Evolutionary conservation across 2,797 vertebrate species (phyloP).

Genomic region (Scolopax bukidnonensis): DNA sequence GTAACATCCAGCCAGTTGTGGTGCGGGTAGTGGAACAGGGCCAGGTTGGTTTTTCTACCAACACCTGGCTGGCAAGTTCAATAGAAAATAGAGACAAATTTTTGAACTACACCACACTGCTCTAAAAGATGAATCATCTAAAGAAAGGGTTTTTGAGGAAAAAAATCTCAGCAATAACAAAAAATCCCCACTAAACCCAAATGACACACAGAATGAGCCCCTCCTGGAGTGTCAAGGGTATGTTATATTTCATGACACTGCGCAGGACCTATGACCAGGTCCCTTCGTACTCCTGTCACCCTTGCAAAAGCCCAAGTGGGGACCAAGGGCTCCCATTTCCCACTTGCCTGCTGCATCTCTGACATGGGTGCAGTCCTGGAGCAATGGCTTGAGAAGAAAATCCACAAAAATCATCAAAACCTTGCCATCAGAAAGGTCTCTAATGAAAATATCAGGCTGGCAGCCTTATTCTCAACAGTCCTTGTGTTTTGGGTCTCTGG

Average conservation of each 20-base stretch:
- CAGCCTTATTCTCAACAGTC: neutral
- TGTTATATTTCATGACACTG: neutral
- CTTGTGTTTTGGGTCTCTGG: neutral
- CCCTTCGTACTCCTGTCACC: neutral
- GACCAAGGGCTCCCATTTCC: neutral
- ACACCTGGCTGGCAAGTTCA: neutral
- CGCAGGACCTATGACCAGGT: neutral
- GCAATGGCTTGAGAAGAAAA: neutral
- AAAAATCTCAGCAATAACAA: too few species aligned
- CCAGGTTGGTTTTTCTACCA: neutral
- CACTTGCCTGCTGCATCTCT: neutral
- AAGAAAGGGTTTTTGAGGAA: rapidly evolving
- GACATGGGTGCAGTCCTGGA: rapidly evolving
- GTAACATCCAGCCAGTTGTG: neutral
- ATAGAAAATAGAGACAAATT: neutral
- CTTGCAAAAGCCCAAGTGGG: neutral
- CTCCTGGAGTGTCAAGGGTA: rapidly evolving
- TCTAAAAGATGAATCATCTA: neutral
- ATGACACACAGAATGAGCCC: rapidly evolving
- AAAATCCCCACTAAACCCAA: neutral
- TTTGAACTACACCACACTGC: neutral
- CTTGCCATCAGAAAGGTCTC: neutral
- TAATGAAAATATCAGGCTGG: neutral
- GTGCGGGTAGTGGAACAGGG: neutral
- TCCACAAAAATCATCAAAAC: neutral